phyloP scores from a whole-genome alignment of 2,888 invertebrate genomes.

The Dioctria linearis region DNA sequence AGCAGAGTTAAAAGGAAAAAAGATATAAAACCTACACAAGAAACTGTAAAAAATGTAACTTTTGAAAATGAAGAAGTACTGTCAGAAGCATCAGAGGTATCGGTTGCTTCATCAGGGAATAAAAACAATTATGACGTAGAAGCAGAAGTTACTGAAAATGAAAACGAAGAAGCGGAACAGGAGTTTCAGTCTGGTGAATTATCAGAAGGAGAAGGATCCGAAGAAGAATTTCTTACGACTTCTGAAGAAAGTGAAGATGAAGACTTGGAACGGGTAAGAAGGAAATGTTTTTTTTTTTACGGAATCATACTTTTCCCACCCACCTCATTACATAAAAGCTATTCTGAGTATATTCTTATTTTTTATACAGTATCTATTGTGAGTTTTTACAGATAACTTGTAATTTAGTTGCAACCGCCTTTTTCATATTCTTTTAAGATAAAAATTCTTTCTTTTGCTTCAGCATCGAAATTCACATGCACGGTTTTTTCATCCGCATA shows the following conservation, averaged over 20 bases:
- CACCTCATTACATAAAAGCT: too few species aligned
- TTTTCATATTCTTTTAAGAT: too few species aligned
- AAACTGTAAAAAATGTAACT: not conserved
- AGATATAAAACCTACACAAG: not conserved
- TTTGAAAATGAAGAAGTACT: not conserved
- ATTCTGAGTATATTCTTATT: too few species aligned
- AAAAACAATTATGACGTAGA: not conserved
- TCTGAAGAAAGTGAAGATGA: not conserved
- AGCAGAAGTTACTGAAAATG: not conserved
- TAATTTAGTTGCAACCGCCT: too few species aligned
- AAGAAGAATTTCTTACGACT: conserved; percentile 9
- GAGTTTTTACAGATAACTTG: too few species aligned
- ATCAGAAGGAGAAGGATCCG: conserved; percentile 1
- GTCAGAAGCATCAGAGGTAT: not conserved
- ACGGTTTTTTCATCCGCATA: too few species aligned
- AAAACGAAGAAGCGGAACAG: not conserved
- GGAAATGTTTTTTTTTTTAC: not conserved
- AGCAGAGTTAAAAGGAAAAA: not conserved
- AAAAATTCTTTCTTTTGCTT: too few species aligned
- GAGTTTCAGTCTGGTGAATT: not conserved
- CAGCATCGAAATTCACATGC: too few species aligned
- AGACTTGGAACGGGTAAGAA: not conserved
- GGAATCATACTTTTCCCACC: too few species aligned
- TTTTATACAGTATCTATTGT: too few species aligned
- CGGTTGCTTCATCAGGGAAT: too few species aligned